These are phyloP conservation scores for Acrocephalus arundinaceus DNA, from an alignment of 2,113 vertebrate genomes.

Conservation along the genomic window DNA sequence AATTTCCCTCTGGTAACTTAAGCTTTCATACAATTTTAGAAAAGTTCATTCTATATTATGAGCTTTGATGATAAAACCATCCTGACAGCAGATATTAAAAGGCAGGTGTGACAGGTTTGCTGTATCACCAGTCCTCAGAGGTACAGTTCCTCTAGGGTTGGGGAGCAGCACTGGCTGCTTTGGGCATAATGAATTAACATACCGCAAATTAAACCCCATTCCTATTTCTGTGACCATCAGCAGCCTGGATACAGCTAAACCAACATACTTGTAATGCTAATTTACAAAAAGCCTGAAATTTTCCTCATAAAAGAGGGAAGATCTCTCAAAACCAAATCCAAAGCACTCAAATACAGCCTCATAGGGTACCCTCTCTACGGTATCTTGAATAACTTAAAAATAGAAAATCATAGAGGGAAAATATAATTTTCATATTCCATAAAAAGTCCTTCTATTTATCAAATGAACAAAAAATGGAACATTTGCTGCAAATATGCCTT, in stretches of 20 bases:
- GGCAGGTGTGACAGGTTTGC: neutral
- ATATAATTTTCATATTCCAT: neutral
- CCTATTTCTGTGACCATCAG: neutral
- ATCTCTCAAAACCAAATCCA: neutral
- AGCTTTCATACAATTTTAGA: neutral
- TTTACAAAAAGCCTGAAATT: neutral
- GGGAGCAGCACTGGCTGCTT: neutral
- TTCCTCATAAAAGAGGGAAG: neutral
- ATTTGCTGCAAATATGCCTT: neutral
- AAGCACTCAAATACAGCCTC: neutral
- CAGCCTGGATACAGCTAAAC: neutral
- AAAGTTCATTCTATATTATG: neutral
- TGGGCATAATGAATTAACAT: neutral
- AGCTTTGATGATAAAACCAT: neutral
- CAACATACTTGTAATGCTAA: neutral
- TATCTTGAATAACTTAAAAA: neutral
- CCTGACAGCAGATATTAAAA: neutral
- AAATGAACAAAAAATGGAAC: neutral
- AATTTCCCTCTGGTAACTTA: neutral
- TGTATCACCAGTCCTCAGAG: neutral
- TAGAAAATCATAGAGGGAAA: neutral
- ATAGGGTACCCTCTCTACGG: neutral
- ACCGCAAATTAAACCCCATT: neutral
- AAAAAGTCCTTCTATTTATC: neutral
- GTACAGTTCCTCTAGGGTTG: neutral